phyloP scores from a whole-genome alignment of 2,113 vertebrate genomes.

The Tinamus guttatus region DNA sequence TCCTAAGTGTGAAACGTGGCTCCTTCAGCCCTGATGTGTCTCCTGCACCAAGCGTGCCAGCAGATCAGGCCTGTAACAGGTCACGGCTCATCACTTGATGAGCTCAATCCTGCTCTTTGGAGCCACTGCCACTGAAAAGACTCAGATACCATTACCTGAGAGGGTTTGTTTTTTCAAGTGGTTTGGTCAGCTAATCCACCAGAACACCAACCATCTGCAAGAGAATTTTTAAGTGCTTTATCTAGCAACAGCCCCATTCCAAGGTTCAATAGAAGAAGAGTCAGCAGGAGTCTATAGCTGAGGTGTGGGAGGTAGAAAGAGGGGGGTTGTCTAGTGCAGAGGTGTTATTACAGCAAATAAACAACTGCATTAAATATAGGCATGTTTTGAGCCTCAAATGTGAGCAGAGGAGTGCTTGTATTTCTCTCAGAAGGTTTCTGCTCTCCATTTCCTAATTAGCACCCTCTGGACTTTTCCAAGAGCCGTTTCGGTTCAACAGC shows the following conservation, averaged over 20 bases:
- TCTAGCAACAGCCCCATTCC: not conserved
- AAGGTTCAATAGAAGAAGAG: fast-evolving
- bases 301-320: not conserved
- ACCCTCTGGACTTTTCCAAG: not conserved
- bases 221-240: not conserved
- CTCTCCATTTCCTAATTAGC: not conserved
- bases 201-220: not conserved
- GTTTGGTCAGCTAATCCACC: not conserved
- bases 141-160: not conserved
- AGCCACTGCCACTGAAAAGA: not conserved
- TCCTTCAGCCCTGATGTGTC: not conserved
- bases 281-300: fast-evolving
- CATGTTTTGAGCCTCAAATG: fast-evolving
- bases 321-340: fast-evolving
- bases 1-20: not conserved
- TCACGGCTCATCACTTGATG: not conserved
- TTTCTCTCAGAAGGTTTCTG: not conserved
- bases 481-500: not conserved
- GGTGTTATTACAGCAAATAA: not conserved
- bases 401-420: not conserved
- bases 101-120: not conserved
- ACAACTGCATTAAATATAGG: not conserved
- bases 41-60: not conserved
- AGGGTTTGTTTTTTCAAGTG: not conserved
- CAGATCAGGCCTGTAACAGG: not conserved